These are phyloP conservation scores for Saxidomus purpurata DNA, from an alignment of 1,140 invertebrate genomes.

Conservation along the genomic window DNA sequence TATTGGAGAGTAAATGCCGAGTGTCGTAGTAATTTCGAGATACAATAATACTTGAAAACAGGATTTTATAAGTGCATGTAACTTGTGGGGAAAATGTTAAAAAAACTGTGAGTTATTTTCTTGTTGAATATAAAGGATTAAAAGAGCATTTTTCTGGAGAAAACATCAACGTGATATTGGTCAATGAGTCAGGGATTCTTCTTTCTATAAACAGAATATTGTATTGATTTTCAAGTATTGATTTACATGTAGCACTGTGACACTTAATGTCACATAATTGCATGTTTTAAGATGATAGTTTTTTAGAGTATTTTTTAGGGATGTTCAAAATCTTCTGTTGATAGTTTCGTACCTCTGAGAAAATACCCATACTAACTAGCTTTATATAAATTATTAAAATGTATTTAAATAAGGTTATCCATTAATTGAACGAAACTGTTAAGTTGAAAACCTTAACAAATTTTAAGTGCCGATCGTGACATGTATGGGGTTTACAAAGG, in stretches of 20 bases:
- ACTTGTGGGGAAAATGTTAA: not conserved
- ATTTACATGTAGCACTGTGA: not conserved
- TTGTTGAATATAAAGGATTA: not conserved
- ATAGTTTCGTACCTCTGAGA: too few species aligned
- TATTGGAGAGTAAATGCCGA: not conserved
- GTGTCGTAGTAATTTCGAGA: not conserved
- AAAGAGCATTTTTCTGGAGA: not conserved
- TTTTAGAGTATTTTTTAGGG: not conserved
- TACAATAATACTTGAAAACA: not conserved
- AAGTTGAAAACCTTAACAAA: too few species aligned
- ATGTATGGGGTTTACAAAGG: too few species aligned
- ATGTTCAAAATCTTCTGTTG: not conserved
- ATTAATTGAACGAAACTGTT: too few species aligned
- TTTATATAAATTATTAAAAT: too few species aligned
- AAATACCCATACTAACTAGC: too few species aligned
- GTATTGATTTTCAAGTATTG: constrained; percentile 24
- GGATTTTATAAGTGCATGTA: not conserved
- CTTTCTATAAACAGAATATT: constrained; percentile 1
- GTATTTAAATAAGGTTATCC: too few species aligned
- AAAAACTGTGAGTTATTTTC: not conserved
- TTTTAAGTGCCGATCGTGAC: too few species aligned
- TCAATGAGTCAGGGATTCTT: not conserved
- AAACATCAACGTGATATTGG: not conserved
- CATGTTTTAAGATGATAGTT: not conserved
- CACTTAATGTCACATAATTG: not conserved